Conservation (phyloP, 2,888 invertebrate species). For the Sinohyriopsis cumingii region DNA sequence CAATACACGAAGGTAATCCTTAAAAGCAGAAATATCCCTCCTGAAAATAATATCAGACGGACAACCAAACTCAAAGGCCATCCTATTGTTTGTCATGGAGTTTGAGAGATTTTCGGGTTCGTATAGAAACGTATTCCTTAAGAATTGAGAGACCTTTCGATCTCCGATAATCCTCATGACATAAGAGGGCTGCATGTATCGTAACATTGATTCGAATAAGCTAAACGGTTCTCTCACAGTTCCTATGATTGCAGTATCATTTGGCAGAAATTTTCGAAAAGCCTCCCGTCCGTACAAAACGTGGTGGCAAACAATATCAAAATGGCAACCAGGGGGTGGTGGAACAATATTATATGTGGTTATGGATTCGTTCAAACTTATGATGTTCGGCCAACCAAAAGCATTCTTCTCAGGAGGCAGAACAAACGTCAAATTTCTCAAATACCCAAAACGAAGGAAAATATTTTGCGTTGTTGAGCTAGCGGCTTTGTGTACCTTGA, state of each 20-base stretch:
- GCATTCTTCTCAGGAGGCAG: constrained; percentile 32
- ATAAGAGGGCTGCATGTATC: constrained; percentile 25
- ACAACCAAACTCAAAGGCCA: constrained; percentile 34
- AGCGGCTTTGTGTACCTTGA: constrained; percentile 41
- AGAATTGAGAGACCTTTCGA: constrained; percentile 18
- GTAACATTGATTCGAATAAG: constrained; percentile 25
- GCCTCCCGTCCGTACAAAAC: constrained; percentile 26
- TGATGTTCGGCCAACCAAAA: constrained; percentile 33
- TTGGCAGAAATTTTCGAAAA: constrained; percentile 25
- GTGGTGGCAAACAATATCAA: constrained; percentile 37
- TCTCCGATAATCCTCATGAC: constrained; percentile 10
- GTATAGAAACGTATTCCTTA: constrained; percentile 13
- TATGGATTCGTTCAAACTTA: constrained; percentile 31
- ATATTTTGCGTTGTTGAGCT: constrained; percentile 35
- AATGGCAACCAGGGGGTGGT: constrained; percentile 20
- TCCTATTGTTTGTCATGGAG: constrained; percentile 29
- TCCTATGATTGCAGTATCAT: constrained; percentile 20
- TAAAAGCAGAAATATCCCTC: constrained; percentile 20
- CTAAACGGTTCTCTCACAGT: constrained; percentile 31
- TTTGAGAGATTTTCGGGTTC: constrained; percentile 8
- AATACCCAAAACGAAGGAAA: constrained; percentile 37
- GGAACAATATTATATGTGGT: constrained; percentile 27
- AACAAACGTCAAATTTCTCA: constrained; percentile 30
- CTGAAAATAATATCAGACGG: constrained; percentile 22
- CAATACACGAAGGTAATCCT: constrained; percentile 22